Evolutionary conservation across 2,113 vertebrate genomes (phyloP).

Genomic region (Eolophus roseicapilla): DNA sequence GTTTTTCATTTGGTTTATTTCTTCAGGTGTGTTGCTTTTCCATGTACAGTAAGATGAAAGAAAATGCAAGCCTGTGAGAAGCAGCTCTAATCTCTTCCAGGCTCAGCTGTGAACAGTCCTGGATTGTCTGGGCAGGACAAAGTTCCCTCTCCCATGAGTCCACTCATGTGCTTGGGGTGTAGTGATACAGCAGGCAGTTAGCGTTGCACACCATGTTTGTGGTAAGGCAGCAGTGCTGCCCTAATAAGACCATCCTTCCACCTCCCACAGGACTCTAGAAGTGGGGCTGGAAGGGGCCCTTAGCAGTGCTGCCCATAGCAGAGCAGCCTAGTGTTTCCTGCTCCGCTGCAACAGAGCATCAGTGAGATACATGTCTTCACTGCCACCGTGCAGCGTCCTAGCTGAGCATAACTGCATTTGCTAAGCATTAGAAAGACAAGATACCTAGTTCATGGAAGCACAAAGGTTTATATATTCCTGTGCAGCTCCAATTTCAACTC

Average conservation of each 20-base stretch:
- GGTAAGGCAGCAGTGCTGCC: neutral
- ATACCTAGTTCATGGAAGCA: neutral
- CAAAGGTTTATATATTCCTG: neutral
- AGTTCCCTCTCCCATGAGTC: neutral
- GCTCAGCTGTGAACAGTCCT: neutral
- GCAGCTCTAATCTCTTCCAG: neutral
- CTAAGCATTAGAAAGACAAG: neutral
- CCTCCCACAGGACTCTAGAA: neutral
- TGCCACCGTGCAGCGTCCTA: neutral
- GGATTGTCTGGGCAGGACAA: neutral
- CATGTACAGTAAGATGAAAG: neutral
- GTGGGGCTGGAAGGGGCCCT: neutral
- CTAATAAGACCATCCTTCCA: neutral
- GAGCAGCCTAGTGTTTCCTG: neutral
- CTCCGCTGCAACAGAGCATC: neutral
- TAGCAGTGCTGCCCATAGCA: neutral
- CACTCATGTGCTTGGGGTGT: accelerated
- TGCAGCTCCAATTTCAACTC: neutral
- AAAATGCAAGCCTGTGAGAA: neutral
- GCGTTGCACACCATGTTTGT: accelerated
- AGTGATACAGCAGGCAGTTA: neutral
- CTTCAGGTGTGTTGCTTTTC: neutral
- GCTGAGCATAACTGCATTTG: neutral
- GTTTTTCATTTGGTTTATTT: neutral
- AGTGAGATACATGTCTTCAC: accelerated